These are phyloP conservation scores for Nesogale talazaci DNA, from an alignment of 2,113 vertebrate species.

Conservation along the genomic window DNA sequence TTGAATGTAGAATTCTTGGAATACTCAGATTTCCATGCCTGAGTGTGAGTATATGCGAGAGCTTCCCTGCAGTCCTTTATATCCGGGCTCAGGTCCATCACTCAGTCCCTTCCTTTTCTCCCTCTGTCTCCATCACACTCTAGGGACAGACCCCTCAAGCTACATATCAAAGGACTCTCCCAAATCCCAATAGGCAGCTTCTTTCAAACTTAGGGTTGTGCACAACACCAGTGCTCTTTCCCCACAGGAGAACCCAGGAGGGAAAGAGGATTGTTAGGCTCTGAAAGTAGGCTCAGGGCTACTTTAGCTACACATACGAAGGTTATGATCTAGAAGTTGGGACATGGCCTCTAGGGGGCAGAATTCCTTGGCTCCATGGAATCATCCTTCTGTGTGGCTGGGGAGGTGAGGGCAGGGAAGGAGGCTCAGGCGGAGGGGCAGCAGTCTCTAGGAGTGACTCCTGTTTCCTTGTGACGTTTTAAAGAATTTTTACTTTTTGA, in stretches of 20 bases:
- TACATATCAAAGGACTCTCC: background rate
- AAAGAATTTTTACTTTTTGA: conserved; percentile 31
- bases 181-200: background rate
- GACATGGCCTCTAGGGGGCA: background rate
- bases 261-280: background rate
- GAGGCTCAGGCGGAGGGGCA: conserved; percentile 9
- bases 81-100: background rate
- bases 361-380: background rate
- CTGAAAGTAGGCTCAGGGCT: background rate
- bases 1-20: background rate
- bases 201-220: background rate
- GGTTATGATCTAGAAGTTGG: background rate
- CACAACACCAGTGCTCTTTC: background rate
- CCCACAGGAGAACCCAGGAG: background rate
- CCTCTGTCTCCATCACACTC: background rate
- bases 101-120: background rate
- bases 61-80: background rate
- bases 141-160: background rate
- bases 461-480: conserved; percentile 44
- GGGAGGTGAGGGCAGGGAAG: background rate
- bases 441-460: conserved; percentile 41
- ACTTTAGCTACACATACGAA: background rate
- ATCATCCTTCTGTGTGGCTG: background rate
- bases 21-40: background rate
- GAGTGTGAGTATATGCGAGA: background rate